Evolutionary conservation across 1,140 invertebrate species (phyloP).

Genomic region (Hylyphantes graminicola): DNA sequence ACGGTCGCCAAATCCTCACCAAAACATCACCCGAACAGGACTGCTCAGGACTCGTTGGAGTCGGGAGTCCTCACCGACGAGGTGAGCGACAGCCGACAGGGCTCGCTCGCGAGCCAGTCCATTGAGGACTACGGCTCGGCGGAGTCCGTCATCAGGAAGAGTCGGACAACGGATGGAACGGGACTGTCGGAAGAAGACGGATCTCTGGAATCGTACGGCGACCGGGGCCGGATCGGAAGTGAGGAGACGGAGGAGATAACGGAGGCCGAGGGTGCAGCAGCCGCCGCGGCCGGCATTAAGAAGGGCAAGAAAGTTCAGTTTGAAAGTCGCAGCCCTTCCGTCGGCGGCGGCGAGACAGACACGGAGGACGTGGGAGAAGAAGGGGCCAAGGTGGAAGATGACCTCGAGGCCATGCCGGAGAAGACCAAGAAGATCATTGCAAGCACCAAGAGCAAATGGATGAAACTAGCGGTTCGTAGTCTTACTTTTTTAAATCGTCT

Average conservation of each 20-base stretch:
- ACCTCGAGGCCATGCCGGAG: not conserved
- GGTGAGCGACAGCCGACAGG: conserved; percentile 63
- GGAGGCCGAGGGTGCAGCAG: not conserved
- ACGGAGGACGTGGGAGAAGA: not conserved
- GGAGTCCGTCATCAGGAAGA: conserved; percentile 59
- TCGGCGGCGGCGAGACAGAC: conserved; percentile 2
- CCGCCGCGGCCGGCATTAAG: conserved; percentile 1
- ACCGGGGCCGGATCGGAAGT: conserved; percentile 20
- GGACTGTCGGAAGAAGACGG: conserved; percentile 15
- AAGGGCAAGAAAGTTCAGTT: conserved; percentile 58
- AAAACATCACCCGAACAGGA: conserved; percentile 4
- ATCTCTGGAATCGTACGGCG: conserved; percentile 38
- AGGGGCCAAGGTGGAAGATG: not conserved
- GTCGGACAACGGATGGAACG: not conserved
- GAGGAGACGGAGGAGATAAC: conserved; percentile 6
- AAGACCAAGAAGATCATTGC: conserved; percentile 40
- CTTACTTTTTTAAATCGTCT: not conserved
- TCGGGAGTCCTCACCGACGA: conserved; percentile 59
- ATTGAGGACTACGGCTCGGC: conserved; percentile 60
- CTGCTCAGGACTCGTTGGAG: conserved; percentile 35
- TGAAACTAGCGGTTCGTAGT: conserved; percentile 57
- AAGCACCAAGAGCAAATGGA: conserved; percentile 59
- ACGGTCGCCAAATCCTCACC: conserved; percentile 31
- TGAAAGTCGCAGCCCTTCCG: conserved; percentile 20
- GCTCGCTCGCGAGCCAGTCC: conserved; percentile 62